Evolutionary conservation across 2,888 invertebrate species (phyloP).

Genomic region (Cheilosia scutellata): DNA sequence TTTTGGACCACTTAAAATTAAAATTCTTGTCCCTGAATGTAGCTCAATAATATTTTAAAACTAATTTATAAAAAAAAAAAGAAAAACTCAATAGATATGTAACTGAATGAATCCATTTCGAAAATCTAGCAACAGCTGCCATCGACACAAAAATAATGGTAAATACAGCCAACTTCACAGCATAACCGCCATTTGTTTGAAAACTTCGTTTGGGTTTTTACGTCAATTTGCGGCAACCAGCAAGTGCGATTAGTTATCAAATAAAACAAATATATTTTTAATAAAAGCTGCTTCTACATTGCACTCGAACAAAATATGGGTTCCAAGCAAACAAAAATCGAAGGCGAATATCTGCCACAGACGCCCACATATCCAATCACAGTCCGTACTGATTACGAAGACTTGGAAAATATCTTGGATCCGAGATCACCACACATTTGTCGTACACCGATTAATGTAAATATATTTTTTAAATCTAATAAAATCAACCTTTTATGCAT

Average conservation of each 20-base stretch:
- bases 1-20: too few species aligned
- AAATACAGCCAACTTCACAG: slow-evolving; percentile 45
- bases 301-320: slow-evolving; percentile 78
- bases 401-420: slow-evolving; percentile 74
- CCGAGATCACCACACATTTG: slow-evolving; percentile 81
- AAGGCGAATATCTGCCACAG: slow-evolving; percentile 78
- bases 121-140: slow-evolving; percentile 56
- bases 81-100: too few species aligned
- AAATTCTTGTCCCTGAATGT: too few species aligned
- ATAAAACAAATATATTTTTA: slow-evolving; percentile 50
- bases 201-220: slow-evolving; percentile 62
- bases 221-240: slow-evolving; percentile 43
- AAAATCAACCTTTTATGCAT: neutral
- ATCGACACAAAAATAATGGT: slow-evolving; percentile 7
- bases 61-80: too few species aligned
- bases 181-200: slow-evolving; percentile 76
- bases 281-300: neutral
- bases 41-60: too few species aligned
- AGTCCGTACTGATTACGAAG: slow-evolving; percentile 45
- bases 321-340: slow-evolving; percentile 80
- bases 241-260: slow-evolving; percentile 21
- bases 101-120: slow-evolving; percentile 67
- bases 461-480: neutral
- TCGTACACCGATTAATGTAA: slow-evolving; percentile 81
- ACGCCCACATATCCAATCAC: slow-evolving; percentile 76